Base-by-base conservation (phyloP, 2,888 invertebrate species). In the Chaetogeoica ovagalla region DNA sequence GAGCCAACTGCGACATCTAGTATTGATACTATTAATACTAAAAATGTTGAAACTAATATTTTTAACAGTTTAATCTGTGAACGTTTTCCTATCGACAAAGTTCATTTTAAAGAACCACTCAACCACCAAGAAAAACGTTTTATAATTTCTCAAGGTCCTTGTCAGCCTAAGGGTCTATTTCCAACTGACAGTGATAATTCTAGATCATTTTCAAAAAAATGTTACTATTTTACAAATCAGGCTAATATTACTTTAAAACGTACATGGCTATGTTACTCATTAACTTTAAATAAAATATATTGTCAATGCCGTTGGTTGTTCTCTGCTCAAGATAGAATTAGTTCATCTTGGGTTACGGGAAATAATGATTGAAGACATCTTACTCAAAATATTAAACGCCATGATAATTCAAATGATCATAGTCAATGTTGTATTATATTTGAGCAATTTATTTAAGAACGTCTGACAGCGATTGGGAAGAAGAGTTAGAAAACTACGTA, bases 291-390 rank as follows among this genome's bases (percentile, higher is more conserved):
- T 69, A 76, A 73, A 69, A 79, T 43, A 59, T 83, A 83, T 73
- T 83, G 83, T 68, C 82, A 83, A 63, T 82, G 82, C 13, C 83
- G 83, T 69, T 83, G 82, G 83, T 81, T 83, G 73, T 83, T 83
- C 82, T 83, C 82, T 62, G 59, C 55, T 23, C 21, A 11, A 66
- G 75, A 82, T 39, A 39, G 39, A 7, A 39, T 63, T 65, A 79
- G 62, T 81, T 75, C 73, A 37, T 66, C 75, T 69, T 83, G 82
- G 82, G 39, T 82, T 23, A 70, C 69, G 37, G 82, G 82, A 82
- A 68, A 72, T 72, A 37, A 66, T 71, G 82, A 81, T 74, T 81
- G 82, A 83, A 82, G 65, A 62, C 73, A 76, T 74, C 37, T 83
- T 43, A 72, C 74, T 82, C 52, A 81, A 65, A 82, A 82, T 76